Conservation (phyloP, 2,797 vertebrate genomes). For the Spea hammondii region DNA sequence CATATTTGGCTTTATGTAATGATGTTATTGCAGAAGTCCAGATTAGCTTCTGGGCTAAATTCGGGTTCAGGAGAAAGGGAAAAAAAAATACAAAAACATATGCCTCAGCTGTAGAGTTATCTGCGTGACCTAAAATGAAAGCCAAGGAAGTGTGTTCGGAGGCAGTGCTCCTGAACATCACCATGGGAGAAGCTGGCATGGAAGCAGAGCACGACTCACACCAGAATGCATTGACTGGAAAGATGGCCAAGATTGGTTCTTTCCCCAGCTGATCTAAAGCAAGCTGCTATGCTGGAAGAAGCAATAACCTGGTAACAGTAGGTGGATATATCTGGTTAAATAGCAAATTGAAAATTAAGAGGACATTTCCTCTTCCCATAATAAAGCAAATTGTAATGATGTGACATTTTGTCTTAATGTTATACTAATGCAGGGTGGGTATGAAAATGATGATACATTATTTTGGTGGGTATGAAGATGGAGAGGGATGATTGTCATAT, state of each 20-base stretch:
- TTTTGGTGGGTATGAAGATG: too few species aligned
- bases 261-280: constrained; percentile 13
- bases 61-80: constrained; percentile 31
- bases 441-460: too few species aligned
- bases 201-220: constrained; percentile 38
- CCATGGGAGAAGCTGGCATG: constrained; percentile 34
- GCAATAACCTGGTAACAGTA: background rate
- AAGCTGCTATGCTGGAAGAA: constrained; percentile 20
- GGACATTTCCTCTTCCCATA: too few species aligned
- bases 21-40: constrained; percentile 35
- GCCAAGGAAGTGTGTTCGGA: constrained; percentile 31
- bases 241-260: constrained; percentile 27
- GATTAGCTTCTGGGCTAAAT: constrained; percentile 39
- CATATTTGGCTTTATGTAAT: constrained; percentile 31
- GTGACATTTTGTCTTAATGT: too few species aligned
- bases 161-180: constrained; percentile 38
- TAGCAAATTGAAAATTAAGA: background rate
- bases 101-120: constrained; percentile 28
- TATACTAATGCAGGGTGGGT: too few species aligned
- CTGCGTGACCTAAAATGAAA: constrained; percentile 22
- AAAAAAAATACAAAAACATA: constrained; percentile 24
- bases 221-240: constrained; percentile 36
- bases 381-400: too few species aligned
- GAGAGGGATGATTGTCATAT: too few species aligned
- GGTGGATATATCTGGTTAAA: background rate